Evolutionary conservation across 2,113 vertebrate genomes (phyloP), one percentile per base, ranked within the genome.

Genomic region (Garra rufa): DNA sequence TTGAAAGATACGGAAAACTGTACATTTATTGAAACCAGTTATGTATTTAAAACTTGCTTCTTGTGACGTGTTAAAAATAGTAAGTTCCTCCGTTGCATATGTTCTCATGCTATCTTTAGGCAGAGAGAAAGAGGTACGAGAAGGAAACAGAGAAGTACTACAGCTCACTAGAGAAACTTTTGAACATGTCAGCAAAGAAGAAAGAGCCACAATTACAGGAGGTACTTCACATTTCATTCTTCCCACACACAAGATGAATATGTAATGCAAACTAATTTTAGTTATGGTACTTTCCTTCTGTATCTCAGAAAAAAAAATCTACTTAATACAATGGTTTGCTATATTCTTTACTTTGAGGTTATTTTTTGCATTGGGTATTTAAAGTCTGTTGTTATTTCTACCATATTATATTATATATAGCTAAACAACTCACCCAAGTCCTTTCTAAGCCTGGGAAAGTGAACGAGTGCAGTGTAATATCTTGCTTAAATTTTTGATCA

Each of bases 101-200:
- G 24, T 21, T 69, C 1, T 30, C 41, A 7, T 26, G 34, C 82
- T 85, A n/a, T 81, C 90, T 90, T 1, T 83, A 99, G 98, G 95
- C 96, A 85, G 96, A 97, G 90, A 98, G 96, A 90, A 99, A 99
- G 93, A 97, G 92, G 89, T 99, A 97, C 87, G 98, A 99, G 92
- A 99, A 99, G 91, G 97, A 99, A 90, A 99, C 98, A 0, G 98
- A 99, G 87, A 99, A 97, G 87, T 99, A 99, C 92, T 99, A 99
- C 89, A 98, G 96, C 89, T 94, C 96, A 43, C 89, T 99, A 91
- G 97, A 99, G 85, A 99, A 99, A 77, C 97, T 99, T 92, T 90
- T 99, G 87, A 97, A 95, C 89, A 94, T 99, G 91, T 99, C 98
- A 4, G 94, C 97, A 21, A 99, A 96, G 94, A 99, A 99, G 95